Evolutionary conservation across 2,888 invertebrate genomes (phyloP).

Genomic region (Tetranychus truncatus): DNA sequence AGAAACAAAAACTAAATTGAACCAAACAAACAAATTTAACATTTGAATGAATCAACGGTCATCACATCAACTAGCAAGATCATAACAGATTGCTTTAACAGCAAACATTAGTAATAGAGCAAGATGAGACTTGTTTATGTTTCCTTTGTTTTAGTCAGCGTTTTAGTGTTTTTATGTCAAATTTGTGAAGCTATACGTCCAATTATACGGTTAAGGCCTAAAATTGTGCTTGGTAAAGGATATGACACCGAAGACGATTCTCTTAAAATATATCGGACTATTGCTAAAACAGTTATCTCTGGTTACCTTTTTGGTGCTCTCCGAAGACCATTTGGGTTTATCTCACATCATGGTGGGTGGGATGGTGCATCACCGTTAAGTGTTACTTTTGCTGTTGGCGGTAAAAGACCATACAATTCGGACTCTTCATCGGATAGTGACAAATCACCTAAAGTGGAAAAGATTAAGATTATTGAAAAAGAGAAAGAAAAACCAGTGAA

Average conservation of each 20-base stretch:
- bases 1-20: too few species aligned
- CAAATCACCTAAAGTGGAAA: background rate
- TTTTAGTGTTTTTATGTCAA: background rate
- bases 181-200: background rate
- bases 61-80: too few species aligned
- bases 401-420: background rate
- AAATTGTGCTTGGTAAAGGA: constrained; percentile 6
- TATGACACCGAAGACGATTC: background rate
- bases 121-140: background rate
- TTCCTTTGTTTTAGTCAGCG: background rate
- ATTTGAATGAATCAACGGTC: too few species aligned
- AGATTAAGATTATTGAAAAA: background rate
- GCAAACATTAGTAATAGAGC: too few species aligned
- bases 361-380: constrained; percentile 3
- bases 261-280: background rate
- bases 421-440: background rate
- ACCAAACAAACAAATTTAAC: too few species aligned
- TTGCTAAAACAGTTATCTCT: background rate
- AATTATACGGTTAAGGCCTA: background rate
- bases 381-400: constrained; percentile 5
- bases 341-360: background rate
- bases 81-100: too few species aligned
- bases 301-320: background rate
- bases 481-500: background rate
- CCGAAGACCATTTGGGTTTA: background rate